Evolutionary conservation across 2,113 vertebrate genomes (phyloP), one percentile per base, ranked within the genome.

Genomic region (Thunnus maccoyii): DNA sequence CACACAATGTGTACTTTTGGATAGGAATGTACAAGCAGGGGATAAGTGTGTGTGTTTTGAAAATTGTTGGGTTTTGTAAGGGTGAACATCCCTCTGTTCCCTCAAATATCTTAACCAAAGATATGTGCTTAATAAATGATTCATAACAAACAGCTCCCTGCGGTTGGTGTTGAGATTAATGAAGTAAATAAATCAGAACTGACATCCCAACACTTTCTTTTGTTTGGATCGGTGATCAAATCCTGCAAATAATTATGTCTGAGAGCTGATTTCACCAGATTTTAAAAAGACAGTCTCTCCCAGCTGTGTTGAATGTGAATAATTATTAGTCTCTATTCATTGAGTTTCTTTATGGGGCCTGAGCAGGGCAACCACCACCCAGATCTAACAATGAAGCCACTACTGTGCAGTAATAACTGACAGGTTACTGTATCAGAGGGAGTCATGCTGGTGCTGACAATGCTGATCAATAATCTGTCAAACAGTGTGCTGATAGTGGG

Each of bases 401-500:
- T 9, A 77, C 61, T 57, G 18, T 60, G 50, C 2, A n/a, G 16
- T 56, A 54, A 76, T 44, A 56, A 32, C 67, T 70, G 3, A 17
- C 57, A 54, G 52, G 61, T 69, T 15, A 17, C 62, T 58, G 32
- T 51, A 25, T 76, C 30, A 20, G 30, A 58, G 57, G 72, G 57
- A 69, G 60, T 67, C 30, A 57, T 7, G 30, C 69, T 65, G 55
- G 3, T 67, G 77, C 60, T 76, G 76, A 83, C 78, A 25, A 17
- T 71, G 56, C 47, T 9, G 56, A 90, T 89, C 88, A 70, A 86
- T 89, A 77, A 62, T 47, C 27, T 16, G 63, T 61, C 81, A 61
- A 54, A 76, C 70, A 52, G 16, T 51, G 51, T 47, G 77, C 82
- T 77, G 79, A 91, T 61, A 55, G 57, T 2, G 9, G 52, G 55